Evolutionary conservation across 2,113 vertebrate genomes (phyloP), one percentile per base, ranked within the genome.

Genomic region (Cyanocitta stelleri): DNA sequence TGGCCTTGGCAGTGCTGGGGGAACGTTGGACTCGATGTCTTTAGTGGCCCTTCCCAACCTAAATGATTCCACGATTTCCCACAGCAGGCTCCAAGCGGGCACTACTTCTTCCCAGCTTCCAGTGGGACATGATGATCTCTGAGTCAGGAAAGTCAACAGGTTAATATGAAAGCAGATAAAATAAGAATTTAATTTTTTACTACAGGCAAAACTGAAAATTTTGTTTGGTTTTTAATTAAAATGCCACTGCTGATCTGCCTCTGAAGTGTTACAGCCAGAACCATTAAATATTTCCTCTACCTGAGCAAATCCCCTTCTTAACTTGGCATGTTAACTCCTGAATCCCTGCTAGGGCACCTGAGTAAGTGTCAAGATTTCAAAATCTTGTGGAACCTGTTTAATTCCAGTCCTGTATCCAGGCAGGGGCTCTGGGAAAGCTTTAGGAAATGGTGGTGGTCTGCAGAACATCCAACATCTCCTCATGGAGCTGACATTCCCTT

Each of bases 101-200:
- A 1, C 12, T 21, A 2, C 5, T 24, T 39, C 29, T 33, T 75
- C 37, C 54, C 0, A 2, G 8, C 49, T 89, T 80, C n/a, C 37
- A 32, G 13, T 0, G 6, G 48, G 68, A 55, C 24, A 16, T 1
- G 8, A 7, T 0, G 16, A 52, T 4, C 59, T 32, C 56, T 0
- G 37, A 58, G 43, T 9, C 48, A 58, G 59, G 23, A 66, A 83
- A 68, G 24, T 9, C 51, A 66, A 51, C 33, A 51, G 62, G 52
- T 39, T 35, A 13, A 19, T 10, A 27, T 4, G 48, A 63, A 67
- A 93, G 33, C 44, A 55, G 66, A 22, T 13, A 27, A 89, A 74
- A 22, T 14, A 51, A 27, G 30, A 48, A 43, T 30, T 32, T 32
- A 8, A 7, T 9, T 66, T 69, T 54, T 80, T 43, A 77, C 16